Conservation (phyloP, 2,797 vertebrate genomes). For the Notolepis coatsorum region DNA sequence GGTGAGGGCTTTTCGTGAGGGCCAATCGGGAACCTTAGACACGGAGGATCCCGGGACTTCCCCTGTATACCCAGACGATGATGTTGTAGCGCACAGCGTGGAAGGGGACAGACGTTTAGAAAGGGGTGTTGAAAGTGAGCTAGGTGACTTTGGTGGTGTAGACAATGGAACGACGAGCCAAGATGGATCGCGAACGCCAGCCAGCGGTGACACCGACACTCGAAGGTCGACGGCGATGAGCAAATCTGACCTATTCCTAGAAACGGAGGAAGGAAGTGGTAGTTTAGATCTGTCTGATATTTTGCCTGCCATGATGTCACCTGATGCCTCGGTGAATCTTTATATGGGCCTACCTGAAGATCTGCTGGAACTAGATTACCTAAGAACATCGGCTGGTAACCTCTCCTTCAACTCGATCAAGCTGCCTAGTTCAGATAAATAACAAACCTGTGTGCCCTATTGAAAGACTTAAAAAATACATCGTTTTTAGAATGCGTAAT, state of each 20-base stretch:
- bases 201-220: background rate
- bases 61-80: background rate
- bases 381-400: slow-evolving; percentile 47
- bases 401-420: slow-evolving; percentile 56
- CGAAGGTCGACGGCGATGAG: background rate
- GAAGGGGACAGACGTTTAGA: background rate
- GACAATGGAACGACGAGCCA: background rate
- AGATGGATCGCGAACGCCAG: background rate
- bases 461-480: too few species aligned
- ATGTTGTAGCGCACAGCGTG: rapidly evolving
- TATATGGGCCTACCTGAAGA: slow-evolving; percentile 11
- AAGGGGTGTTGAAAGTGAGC: background rate
- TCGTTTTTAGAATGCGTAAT: background rate
- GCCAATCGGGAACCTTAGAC: background rate
- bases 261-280: slow-evolving; percentile 41
- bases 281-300: slow-evolving; percentile 1
- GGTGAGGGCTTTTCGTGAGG: background rate
- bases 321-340: background rate
- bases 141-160: background rate
- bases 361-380: slow-evolving; percentile 49
- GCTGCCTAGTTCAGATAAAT: background rate
- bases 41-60: background rate
- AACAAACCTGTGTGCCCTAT: background rate
- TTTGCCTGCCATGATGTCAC: background rate
- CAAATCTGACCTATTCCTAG: background rate